Percentiles rank a stretch among this genome's conserved stretches.
These are phyloP conservation scores for Mastomys coucha DNA, from an alignment of 2,113 vertebrate species.

Conservation along the genomic window DNA sequence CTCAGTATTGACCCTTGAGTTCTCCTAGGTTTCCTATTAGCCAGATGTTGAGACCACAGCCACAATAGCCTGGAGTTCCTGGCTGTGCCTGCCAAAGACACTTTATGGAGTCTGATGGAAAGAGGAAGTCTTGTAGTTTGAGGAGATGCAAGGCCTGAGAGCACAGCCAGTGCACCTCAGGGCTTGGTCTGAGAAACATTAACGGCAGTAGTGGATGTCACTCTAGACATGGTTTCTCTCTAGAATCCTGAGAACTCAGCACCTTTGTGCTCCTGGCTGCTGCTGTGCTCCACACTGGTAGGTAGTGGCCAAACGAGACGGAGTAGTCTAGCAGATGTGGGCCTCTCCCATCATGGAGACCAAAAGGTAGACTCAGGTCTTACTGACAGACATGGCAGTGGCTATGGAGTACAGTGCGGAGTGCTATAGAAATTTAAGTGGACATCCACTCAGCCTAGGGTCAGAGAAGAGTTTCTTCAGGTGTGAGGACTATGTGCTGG, in stretches of 20 bases:
- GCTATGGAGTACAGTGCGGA: neutral
- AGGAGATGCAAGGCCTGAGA: too few relatives aligned
- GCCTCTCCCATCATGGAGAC: neutral
- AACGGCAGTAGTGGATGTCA: neutral
- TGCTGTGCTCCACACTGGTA: neutral
- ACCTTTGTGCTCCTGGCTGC: neutral
- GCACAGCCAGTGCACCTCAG: neutral
- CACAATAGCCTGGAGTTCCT: neutral
- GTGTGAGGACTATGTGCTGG: rapidly evolving
- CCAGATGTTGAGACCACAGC: neutral
- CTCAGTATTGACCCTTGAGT: slow-evolving; percentile 2
- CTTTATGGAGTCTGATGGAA: too few relatives aligned
- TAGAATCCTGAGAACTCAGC: neutral
- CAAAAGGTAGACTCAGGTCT: neutral
- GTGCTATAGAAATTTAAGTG: neutral
- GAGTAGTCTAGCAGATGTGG: neutral
- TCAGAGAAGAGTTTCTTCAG: neutral
- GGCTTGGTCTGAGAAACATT: neutral
- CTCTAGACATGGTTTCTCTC: neutral
- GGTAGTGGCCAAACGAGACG: neutral
- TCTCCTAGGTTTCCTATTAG: too few relatives aligned
- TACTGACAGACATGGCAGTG: neutral
- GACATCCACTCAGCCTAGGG: neutral
- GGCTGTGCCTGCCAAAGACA: neutral
- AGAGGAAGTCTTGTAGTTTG: neutral